Evolutionary conservation across 2,797 vertebrate genomes (phyloP), one percentile per base, ranked within the genome.

Genomic region (Myotis findleyi): DNA sequence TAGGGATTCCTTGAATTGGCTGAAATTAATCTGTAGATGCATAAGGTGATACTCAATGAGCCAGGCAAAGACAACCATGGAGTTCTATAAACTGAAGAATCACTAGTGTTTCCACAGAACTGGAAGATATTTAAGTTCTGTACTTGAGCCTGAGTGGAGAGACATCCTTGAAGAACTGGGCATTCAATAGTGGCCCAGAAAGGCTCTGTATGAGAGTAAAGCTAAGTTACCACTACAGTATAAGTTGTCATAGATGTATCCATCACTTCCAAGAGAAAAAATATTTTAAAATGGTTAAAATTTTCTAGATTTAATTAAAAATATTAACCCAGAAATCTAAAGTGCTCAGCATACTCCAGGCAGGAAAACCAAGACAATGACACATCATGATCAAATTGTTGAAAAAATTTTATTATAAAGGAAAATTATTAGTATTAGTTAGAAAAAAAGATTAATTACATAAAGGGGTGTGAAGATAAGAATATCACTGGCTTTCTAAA

Each of bases 301-400:
- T 20, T 14, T 77, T 83, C 30, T 30, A 83, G 77, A 92, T 77
- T 30, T 62, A 79, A 85, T 85, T 85, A 20, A 51, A 89, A 79
- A 53, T 53, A 21, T 75, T 79, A 85, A 94, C 21, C 21, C 55
- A 36, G 27, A 27, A 25, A 25, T 71, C 49, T 79, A 44, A 90
- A 86, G 53, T 85, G 21, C 6, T 79, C 53, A 90, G 66, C 27
- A 85, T 79, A 79, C 4, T 49, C 30, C 41, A 84, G 76, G 33
- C 14, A 23, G 16, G 25, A 51, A 87, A 87, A 59, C 2, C n/a
- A 91, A 82, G 17, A 75, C 12, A 64, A 80, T 66, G 27, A 2
- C 21, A 91, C 12, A 59, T 51, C 6, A 62, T 36, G 5, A 44
- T 76, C 38, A 69, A 75, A 82, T 51, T 51, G n/a, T 4, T 76